These are phyloP conservation scores for Amazona guildingii DNA, from an alignment of 2,113 vertebrate genomes.

Conservation along the genomic window DNA sequence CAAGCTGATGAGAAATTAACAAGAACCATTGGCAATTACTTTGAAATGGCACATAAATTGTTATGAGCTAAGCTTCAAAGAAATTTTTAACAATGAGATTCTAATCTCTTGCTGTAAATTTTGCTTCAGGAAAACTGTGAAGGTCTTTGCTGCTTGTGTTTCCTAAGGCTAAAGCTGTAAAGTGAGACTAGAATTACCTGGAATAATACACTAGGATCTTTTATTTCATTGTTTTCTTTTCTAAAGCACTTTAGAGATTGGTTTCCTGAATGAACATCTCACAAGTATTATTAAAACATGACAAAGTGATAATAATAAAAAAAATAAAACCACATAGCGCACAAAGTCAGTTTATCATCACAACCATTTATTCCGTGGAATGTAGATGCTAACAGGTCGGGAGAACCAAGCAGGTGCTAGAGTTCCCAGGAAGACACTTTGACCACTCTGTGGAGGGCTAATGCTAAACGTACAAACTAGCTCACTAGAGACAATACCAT, in stretches of 20 bases:
- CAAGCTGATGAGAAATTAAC: not conserved
- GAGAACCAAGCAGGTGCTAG: not conserved
- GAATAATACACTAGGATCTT: not conserved
- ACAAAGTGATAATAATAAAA: not conserved
- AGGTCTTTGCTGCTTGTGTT: not conserved
- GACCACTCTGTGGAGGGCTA: not conserved
- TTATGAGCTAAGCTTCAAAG: not conserved
- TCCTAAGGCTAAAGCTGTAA: not conserved
- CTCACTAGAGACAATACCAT: not conserved
- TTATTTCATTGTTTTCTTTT: not conserved
- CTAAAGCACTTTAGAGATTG: not conserved
- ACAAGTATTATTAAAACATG: not conserved
- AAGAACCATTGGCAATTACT: not conserved
- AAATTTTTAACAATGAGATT: not conserved
- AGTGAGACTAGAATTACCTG: not conserved
- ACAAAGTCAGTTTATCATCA: slow-evolving; percentile 34
- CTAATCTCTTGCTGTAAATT: not conserved
- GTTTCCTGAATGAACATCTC: not conserved
- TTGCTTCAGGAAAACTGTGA: not conserved
- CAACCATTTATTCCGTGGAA: slow-evolving; percentile 54
- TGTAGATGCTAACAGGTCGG: not conserved
- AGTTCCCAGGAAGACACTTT: not conserved
- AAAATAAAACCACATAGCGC: slow-evolving; percentile 39
- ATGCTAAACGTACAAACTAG: not conserved
- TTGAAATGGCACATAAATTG: not conserved